Evolutionary conservation across 2,888 invertebrate species (phyloP).

Genomic region (Cerastis leucographa): DNA sequence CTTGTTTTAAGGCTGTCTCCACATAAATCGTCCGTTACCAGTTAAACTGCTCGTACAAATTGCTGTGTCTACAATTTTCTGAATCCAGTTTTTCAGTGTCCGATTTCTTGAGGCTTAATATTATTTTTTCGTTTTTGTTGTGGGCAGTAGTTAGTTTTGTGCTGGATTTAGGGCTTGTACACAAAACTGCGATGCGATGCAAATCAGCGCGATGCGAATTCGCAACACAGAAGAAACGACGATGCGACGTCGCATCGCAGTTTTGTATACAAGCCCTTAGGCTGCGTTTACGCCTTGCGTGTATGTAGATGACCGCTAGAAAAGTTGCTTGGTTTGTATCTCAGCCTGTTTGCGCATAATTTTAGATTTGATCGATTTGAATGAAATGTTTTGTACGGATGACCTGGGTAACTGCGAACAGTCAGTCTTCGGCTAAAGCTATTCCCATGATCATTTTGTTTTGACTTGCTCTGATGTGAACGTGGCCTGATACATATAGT

Average conservation of each 20-base stretch:
- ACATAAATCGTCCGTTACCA: slow-evolving; percentile 63
- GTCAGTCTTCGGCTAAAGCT: background rate
- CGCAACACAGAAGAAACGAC: too few relatives aligned
- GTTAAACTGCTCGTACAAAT: slow-evolving; percentile 63
- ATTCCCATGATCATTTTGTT: background rate
- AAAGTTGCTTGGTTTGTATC: background rate
- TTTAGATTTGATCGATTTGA: background rate
- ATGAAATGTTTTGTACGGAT: too few relatives aligned
- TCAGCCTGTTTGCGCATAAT: background rate
- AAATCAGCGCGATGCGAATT: too few relatives aligned
- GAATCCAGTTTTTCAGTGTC: slow-evolving; percentile 62
- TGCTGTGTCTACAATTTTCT: slow-evolving; percentile 60
- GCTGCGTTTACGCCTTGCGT: too few relatives aligned
- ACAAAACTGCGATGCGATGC: too few relatives aligned
- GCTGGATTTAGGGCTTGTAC: background rate
- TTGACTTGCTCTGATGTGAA: background rate
- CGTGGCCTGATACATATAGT: background rate
- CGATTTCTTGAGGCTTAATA: slow-evolving; percentile 52
- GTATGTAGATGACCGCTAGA: background rate
- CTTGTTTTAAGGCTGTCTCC: slow-evolving; percentile 65
- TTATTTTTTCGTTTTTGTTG: slow-evolving; percentile 27
- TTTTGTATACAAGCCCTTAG: too few relatives aligned
- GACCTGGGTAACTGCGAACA: background rate
- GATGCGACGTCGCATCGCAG: too few relatives aligned
- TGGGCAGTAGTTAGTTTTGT: slow-evolving; percentile 1